Base-by-base conservation (phyloP, 2,888 invertebrate species). In the Neoascia interrupta region DNA sequence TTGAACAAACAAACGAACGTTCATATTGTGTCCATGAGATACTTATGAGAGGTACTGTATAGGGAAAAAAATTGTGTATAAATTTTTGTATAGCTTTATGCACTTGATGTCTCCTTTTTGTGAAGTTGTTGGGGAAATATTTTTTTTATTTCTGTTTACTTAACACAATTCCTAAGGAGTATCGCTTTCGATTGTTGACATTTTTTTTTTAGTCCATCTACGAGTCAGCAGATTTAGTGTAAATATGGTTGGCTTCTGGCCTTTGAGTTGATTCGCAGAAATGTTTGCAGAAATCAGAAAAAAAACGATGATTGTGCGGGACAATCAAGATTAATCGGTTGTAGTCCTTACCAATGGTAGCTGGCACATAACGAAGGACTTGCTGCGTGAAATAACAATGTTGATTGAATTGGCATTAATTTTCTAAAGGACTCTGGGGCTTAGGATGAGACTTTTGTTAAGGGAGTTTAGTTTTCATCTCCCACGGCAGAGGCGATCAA, bases 101-200 rank as follows among this genome's bases (percentile, higher is more conserved):
- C 37, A n/a, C n/a, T 5, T 36, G 10, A 16, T 36, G 43, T 41
- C 10, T 43, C 43, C 39, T 60, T 11, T 26, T 16, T 34, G 53
- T 54, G 43, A 54, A 39, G 56, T 64, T 63, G 51, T 45, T 47
- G 47, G 26, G 56, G 41, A 58, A 36, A 6, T 63, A 41, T 13
- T 28, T 49, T 10, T 4, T 8, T 36, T 49, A 45, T 53, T 13
- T 63, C 13, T 64, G 61, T 70, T 75, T 58, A 18, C 28, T 69
- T 69, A 63, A 31, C 68, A 68, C 54, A 51, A 10, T 68, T 69
- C n/a, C 51, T 26, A 45, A 43, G 39, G 37, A 45, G 43, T 60
- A 36, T 51, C 13, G 54, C 37, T 45, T 45, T 69, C 49, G 37
- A 53, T 31, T 39, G 37, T n/a, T 64, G 54, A 63, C 39, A 53